These are phyloP conservation scores for Ptychodera flava DNA, from an alignment of 35 echinoderm and acorn worm species.

Conservation along the genomic window DNA sequence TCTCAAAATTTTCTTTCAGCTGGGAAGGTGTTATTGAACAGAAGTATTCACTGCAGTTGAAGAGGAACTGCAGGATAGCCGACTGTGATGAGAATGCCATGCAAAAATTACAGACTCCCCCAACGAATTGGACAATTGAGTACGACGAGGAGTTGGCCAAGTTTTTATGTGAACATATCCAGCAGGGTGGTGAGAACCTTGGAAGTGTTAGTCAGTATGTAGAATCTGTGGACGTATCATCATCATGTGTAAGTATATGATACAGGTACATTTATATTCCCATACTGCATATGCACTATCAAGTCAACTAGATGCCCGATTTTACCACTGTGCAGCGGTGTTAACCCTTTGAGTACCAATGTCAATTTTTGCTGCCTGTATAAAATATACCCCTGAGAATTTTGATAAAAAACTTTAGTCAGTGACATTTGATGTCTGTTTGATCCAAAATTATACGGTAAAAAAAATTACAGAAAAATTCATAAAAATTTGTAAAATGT, in stretches of 20 bases:
- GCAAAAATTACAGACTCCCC: constrained; percentile 24
- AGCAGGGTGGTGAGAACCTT: constrained; percentile 65
- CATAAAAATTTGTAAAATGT: too few relatives aligned
- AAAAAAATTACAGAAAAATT: too few relatives aligned
- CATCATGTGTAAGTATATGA: constrained; percentile 69
- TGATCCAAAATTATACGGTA: too few relatives aligned
- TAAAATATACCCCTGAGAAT: too few relatives aligned
- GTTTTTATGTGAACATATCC: constrained; percentile 77
- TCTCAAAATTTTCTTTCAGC: constrained; percentile 23
- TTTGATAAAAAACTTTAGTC: too few relatives aligned
- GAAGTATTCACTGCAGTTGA: constrained; percentile 42
- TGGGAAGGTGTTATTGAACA: constrained; percentile 85
- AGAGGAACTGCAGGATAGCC: constrained; percentile 18
- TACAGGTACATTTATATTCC: too few relatives aligned
- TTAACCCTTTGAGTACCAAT: too few relatives aligned
- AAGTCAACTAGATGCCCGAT: too few relatives aligned
- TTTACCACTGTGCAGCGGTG: too few relatives aligned
- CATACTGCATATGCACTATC: too few relatives aligned
- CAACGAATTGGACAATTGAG: constrained; percentile 71
- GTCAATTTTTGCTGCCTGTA: too few relatives aligned
- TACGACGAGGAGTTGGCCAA: constrained; percentile 88
- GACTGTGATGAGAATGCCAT: constrained; percentile 44
- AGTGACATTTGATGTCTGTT: too few relatives aligned
- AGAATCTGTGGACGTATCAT: constrained; percentile 90
- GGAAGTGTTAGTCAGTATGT: constrained; percentile 97